phyloP scores from a whole-genome alignment of 2,113 vertebrate genomes.

The Mobula birostris region DNA sequence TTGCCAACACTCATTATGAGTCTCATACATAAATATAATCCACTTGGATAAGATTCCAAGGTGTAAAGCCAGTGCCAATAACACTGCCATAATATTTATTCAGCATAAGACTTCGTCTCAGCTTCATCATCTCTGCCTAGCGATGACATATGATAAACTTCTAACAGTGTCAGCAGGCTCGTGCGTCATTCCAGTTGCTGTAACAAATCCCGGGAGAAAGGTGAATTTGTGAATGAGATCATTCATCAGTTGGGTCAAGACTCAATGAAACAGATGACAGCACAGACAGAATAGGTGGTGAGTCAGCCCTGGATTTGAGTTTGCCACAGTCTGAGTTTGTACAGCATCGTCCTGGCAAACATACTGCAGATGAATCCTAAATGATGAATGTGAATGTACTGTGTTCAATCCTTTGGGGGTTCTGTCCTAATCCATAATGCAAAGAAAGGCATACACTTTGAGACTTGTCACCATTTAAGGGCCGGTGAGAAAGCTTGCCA shows the following conservation, averaged over 20 bases:
- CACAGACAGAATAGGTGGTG: neutral
- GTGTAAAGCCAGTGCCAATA: neutral
- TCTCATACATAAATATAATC: no score
- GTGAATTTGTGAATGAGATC: conserved; percentile 22
- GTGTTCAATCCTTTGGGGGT: neutral
- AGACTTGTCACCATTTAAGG: neutral
- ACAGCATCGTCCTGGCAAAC: neutral
- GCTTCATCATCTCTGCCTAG: neutral
- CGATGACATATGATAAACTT: neutral
- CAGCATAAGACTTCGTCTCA: neutral
- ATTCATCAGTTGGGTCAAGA: conserved; percentile 6
- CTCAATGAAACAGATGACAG: conserved; percentile 18
- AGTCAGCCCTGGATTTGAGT: neutral
- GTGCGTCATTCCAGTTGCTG: neutral
- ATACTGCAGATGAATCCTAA: neutral
- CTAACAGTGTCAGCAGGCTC: neutral
- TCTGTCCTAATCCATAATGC: neutral
- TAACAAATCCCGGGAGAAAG: conserved; percentile 13
- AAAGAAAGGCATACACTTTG: neutral
- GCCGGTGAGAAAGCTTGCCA: no score
- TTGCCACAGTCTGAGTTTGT: neutral
- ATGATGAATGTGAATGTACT: neutral
- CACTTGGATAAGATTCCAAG: neutral
- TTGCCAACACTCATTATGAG: neutral
- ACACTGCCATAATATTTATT: neutral